phyloP scores from a whole-genome alignment of 2,797 vertebrate genomes.

The Poeciliopsis gracilis region DNA sequence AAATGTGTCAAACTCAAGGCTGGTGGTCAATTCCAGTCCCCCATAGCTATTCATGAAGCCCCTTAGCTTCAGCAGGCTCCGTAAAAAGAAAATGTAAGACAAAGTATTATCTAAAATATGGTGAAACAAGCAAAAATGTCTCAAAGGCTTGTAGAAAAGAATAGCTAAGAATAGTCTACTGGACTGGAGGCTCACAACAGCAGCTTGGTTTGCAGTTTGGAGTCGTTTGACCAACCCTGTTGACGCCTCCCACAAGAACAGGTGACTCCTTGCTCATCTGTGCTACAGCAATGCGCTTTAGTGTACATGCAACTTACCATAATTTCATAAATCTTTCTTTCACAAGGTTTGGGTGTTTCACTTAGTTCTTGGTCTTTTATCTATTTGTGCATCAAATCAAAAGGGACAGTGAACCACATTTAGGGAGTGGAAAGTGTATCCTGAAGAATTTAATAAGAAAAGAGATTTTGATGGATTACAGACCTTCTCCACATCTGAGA shows the following conservation, averaged over 20 bases:
- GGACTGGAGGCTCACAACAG: background rate
- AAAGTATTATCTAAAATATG: too few species aligned
- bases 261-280: background rate
- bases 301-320: slow-evolving; percentile 39
- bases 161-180: background rate
- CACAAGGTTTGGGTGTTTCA: slow-evolving; percentile 61
- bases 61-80: too few species aligned
- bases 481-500: slow-evolving; percentile 83
- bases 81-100: too few species aligned
- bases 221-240: background rate
- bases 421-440: slow-evolving; percentile 83
- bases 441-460: slow-evolving; percentile 88
- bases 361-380: slow-evolving; percentile 76
- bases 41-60: too few species aligned
- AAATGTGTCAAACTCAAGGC: background rate
- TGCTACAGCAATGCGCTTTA: slow-evolving; percentile 1
- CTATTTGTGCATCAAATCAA: slow-evolving; percentile 84
- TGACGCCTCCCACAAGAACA: background rate
- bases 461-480: slow-evolving; percentile 86
- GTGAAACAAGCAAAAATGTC: too few species aligned
- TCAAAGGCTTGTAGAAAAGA: too few species aligned
- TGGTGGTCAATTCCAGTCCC: background rate
- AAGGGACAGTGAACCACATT: slow-evolving; percentile 79
- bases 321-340: slow-evolving; percentile 66
- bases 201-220: background rate